Evolutionary conservation across 2,797 vertebrate species (phyloP).

Genomic region (Sebastes taczanowskii): DNA sequence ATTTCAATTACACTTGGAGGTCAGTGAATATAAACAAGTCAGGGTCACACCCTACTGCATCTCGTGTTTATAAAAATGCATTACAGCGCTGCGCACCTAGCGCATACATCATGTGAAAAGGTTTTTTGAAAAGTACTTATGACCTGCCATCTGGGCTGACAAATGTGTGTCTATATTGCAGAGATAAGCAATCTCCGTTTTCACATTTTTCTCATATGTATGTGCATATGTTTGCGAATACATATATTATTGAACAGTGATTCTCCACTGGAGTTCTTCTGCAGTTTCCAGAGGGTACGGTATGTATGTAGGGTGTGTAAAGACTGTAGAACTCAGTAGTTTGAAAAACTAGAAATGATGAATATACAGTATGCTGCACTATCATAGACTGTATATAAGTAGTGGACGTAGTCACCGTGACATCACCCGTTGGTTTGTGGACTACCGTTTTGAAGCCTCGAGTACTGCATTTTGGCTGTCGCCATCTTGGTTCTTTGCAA

Average conservation of each 20-base stretch:
- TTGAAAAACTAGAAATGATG: background rate
- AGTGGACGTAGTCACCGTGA: background rate
- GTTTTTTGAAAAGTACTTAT: slow-evolving; percentile 20
- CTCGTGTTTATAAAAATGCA: slow-evolving; percentile 21
- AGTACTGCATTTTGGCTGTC: no score
- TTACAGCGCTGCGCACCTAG: slow-evolving; percentile 1
- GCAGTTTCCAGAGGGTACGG: background rate
- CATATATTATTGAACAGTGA: background rate
- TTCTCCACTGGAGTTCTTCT: background rate
- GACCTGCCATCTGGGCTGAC: slow-evolving; percentile 10
- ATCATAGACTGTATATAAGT: background rate
- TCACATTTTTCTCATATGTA: background rate
- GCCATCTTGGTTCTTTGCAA: no score
- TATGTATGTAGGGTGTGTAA: background rate
- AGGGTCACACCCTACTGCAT: background rate
- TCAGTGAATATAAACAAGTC: slow-evolving; percentile 47
- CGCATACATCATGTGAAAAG: slow-evolving; percentile 20
- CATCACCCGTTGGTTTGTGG: no score
- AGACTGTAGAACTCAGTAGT: background rate
- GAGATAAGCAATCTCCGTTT: background rate
- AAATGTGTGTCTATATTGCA: background rate
- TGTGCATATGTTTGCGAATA: background rate
- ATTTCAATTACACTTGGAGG: slow-evolving; percentile 58
- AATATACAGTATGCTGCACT: background rate
- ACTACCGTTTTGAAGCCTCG: no score